Base-by-base conservation (phyloP, 2,888 invertebrate species). In the Coenonympha arcania region DNA sequence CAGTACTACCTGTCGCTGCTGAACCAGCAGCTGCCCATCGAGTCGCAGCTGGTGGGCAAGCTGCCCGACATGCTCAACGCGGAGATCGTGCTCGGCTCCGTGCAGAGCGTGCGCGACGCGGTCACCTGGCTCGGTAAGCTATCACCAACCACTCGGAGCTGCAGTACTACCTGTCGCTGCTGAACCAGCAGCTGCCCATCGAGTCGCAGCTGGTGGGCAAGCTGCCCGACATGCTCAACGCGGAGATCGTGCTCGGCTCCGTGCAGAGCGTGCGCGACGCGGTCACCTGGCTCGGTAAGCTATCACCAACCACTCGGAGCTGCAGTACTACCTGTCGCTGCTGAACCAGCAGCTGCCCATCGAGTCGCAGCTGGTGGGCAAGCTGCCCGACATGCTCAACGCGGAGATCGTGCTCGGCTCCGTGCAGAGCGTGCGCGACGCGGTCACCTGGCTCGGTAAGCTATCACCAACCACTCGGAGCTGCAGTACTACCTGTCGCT, bases 111-210 rank as follows among this genome's bases (percentile, higher is more conserved):
- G 0, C 87, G 93, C 40, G 97, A 98, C 65, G 97, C 96, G 0
- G 94, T 96, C 43, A 93, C 93, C 0, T 98, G 98, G 98, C 85
- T 98, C 0, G 95, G 95, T 55, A n/a, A 73, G 79, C n/a, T n/a
- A 98, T 99, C 46, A 99, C 99, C 0, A 99, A 99, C 76, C 99
- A 99, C 84, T 96, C 96, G 56, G 99, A 99, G 79, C 89, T 99
- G 6, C 98, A 99, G 67, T 99, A 98, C 81, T 99, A 99, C 80
- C 87, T 99, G 16, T 99, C 98, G 0, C 88, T 99, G 11, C 89
- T 99, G 58, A 99, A 99, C 85, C 99, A 99, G 74, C 99, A 99
- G 73, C 84, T 99, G 58, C 99, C 99, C 0, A 97, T 99, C 46
- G 99, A 99, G 79, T 97, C 97, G 0, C 99, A 99, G 83, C 88